phyloP scores from a whole-genome alignment of 2,113 vertebrate species.

The Fregata magnificens region DNA sequence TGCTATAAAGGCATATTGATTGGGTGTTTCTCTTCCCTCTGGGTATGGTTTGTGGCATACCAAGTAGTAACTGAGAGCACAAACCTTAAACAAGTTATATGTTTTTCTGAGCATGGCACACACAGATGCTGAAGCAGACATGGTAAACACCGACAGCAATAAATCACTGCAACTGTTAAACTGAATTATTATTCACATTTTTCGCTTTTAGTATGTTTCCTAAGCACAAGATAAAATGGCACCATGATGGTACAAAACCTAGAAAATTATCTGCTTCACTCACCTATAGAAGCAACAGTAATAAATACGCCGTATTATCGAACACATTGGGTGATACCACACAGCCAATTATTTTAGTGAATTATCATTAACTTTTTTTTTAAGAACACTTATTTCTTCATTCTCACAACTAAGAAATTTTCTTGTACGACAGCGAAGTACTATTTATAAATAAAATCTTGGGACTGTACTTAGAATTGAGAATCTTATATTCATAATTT shows the following conservation, averaged over 20 bases:
- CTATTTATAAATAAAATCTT: neutral
- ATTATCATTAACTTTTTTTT: neutral
- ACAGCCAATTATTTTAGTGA: neutral
- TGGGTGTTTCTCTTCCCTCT: neutral
- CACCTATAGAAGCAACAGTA: neutral
- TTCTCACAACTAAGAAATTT: neutral
- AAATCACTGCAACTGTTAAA: neutral
- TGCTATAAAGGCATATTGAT: conserved; percentile 4
- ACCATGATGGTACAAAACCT: neutral
- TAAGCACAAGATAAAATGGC: neutral
- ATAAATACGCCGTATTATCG: neutral
- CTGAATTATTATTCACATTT: neutral
- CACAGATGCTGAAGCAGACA: neutral
- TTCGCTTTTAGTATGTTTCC: neutral
- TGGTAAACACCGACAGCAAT: neutral
- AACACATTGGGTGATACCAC: neutral
- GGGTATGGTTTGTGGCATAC: neutral
- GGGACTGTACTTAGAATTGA: neutral
- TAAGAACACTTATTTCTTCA: neutral
- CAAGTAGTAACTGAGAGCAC: neutral
- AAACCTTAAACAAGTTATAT: neutral
- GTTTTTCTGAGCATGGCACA: neutral
- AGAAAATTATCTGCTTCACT: neutral
- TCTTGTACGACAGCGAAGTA: neutral
- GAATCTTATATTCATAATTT: neutral